Evolutionary conservation across 2,113 vertebrate species (phyloP).

Genomic region (Cyrtonyx montezumae): DNA sequence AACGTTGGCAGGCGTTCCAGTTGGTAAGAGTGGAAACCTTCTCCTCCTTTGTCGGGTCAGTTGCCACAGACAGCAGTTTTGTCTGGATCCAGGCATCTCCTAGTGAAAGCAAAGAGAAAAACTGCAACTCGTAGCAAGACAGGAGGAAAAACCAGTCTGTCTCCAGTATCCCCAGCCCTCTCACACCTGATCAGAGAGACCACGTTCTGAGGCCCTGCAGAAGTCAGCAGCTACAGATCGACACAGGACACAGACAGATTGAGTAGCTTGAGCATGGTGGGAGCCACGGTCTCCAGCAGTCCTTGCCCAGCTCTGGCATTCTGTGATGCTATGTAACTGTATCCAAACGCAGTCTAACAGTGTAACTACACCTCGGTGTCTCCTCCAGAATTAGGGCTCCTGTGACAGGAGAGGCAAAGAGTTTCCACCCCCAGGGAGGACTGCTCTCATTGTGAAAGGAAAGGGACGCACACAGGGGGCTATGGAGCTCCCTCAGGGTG

Average conservation of each 20-base stretch:
- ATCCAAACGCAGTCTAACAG: no score
- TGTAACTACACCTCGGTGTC: background rate
- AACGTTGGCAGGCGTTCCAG: background rate
- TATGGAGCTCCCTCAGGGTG: background rate
- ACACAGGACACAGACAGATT: accelerated
- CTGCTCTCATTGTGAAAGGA: accelerated
- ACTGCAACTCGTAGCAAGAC: background rate
- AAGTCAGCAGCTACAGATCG: background rate
- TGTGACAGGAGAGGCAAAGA: background rate
- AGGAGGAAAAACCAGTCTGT: background rate
- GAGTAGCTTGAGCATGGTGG: background rate
- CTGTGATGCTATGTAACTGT: background rate
- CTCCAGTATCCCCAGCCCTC: background rate
- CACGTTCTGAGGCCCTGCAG: background rate
- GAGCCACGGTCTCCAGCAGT: no score
- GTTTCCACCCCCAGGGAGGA: no score
- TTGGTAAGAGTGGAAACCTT: background rate
- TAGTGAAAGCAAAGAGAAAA: background rate
- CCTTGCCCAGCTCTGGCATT: background rate
- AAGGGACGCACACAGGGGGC: background rate
- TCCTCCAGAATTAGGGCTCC: background rate
- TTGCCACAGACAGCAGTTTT: background rate
- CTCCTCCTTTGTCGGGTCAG: background rate
- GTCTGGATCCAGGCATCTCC: background rate
- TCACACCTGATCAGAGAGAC: background rate